Evolutionary conservation across 2,113 vertebrate species (phyloP).

Genomic region (Saccopteryx leptura): DNA sequence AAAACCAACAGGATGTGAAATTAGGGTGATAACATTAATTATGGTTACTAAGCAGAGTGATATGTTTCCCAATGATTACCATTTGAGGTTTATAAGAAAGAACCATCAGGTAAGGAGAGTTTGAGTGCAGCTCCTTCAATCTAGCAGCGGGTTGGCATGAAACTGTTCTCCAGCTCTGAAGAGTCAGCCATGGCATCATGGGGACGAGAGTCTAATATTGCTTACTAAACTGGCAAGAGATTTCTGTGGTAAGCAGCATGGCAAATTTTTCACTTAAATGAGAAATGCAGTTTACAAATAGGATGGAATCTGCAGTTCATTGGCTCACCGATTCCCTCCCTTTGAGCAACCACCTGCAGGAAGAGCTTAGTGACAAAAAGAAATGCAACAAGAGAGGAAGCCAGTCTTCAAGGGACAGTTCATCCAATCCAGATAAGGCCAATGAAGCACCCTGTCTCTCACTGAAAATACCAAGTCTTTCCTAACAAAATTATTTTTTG

Average conservation of each 20-base stretch:
- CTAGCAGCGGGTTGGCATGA: not conserved
- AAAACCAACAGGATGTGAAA: not conserved
- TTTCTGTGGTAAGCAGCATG: not conserved
- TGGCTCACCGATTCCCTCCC: not conserved
- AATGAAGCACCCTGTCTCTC: not conserved
- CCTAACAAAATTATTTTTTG: not conserved
- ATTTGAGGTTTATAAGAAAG: not conserved
- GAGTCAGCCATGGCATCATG: no score
- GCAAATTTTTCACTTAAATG: not conserved
- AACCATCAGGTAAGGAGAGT: not conserved
- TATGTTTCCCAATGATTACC: not conserved
- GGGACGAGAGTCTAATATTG: no score
- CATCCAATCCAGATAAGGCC: not conserved
- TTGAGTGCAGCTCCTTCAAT: not conserved
- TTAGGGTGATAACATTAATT: not conserved
- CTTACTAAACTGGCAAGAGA: not conserved
- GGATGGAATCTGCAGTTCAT: not conserved
- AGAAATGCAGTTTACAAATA: not conserved
- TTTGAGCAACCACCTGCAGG: not conserved
- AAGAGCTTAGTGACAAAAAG: not conserved
- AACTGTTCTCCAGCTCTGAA: not conserved
- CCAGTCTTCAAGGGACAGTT: not conserved
- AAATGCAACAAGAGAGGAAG: not conserved
- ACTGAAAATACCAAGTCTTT: not conserved
- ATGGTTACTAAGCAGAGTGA: not conserved